These are phyloP conservation scores for Dicyrtoma fusca DNA, from an alignment of 2,888 invertebrate species.

Conservation along the genomic window DNA sequence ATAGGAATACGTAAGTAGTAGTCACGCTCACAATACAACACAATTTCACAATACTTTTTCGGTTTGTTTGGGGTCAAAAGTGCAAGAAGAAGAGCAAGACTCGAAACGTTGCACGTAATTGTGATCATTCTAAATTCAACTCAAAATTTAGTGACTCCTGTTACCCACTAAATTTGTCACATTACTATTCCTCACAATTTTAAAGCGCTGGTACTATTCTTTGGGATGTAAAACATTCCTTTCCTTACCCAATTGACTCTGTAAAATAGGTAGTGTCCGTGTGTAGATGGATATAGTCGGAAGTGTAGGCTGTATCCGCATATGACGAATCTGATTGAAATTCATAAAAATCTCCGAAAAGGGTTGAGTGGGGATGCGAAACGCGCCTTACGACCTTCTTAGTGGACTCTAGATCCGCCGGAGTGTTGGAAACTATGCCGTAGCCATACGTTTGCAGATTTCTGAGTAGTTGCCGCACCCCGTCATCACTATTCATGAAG, in stretches of 20 bases:
- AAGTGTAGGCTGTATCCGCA: slow-evolving; percentile 75
- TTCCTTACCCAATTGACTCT: slow-evolving; percentile 74
- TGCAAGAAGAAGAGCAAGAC: too few species aligned
- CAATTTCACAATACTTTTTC: too few species aligned
- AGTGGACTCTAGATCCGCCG: slow-evolving; percentile 63
- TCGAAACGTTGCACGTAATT: too few species aligned
- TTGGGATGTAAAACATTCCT: too few species aligned
- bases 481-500: slow-evolving; percentile 44
- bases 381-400: slow-evolving; percentile 64
- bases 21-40: too few species aligned
- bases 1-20: too few species aligned
- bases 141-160: too few species aligned
- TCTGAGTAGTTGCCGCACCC: slow-evolving; percentile 42
- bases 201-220: too few species aligned
- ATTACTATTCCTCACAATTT: too few species aligned
- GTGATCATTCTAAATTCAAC: too few species aligned
- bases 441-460: slow-evolving; percentile 47
- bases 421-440: slow-evolving; percentile 61
- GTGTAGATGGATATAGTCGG: slow-evolving; percentile 70
- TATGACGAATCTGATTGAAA: slow-evolving; percentile 67
- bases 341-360: slow-evolving; percentile 75
- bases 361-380: slow-evolving; percentile 69
- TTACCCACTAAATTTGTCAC: too few species aligned
- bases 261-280: slow-evolving; percentile 79
- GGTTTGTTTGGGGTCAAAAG: too few species aligned